These are phyloP conservation scores for Erythrocercus mccallii DNA, from an alignment of 2,113 vertebrate genomes.

Conservation along the genomic window DNA sequence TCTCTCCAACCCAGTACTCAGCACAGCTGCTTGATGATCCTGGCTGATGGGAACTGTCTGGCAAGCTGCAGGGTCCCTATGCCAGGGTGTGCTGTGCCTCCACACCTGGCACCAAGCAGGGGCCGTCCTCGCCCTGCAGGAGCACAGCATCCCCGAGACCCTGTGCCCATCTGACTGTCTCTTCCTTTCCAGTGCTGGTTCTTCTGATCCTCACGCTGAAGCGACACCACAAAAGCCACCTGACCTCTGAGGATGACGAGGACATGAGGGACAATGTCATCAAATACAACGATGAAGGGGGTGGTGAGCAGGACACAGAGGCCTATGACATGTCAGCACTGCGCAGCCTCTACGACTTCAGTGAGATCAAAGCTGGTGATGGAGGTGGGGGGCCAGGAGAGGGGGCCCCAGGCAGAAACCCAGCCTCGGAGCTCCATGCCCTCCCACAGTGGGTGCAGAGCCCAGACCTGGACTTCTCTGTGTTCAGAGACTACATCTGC, in stretches of 20 bases:
- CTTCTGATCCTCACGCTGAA: conserved; percentile 94
- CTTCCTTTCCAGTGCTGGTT: conserved; percentile 82
- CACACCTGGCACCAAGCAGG: rapidly evolving
- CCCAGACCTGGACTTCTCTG: conserved; percentile 85
- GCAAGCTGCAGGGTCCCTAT: rapidly evolving
- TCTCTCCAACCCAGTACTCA: not conserved
- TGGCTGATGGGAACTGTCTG: not conserved
- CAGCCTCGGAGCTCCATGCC: conserved; percentile 78
- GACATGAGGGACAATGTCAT: conserved; percentile 99
- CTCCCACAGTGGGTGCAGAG: conserved; percentile 87
- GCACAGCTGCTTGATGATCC: not conserved
- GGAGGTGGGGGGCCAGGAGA: conserved; percentile 53
- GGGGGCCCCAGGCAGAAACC: conserved; percentile 38
- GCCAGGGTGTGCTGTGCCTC: not conserved
- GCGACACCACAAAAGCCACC: conserved; percentile 92
- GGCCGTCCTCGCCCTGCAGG: rapidly evolving
- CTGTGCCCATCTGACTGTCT: rapidly evolving
- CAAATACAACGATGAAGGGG: conserved; percentile 98
- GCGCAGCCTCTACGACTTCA: conserved; percentile 95
- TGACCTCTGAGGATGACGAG: conserved; percentile 91
- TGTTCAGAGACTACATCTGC: conserved; percentile 95
- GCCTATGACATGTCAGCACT: conserved; percentile 98
- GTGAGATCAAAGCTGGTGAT: conserved; percentile 84
- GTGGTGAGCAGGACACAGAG: conserved; percentile 97
- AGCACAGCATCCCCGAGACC: rapidly evolving